Percentiles rank a stretch among this genome's conserved stretches.
Conservation (phyloP, 2,888 invertebrate genomes). For the Lycocerus yunnanus region DNA sequence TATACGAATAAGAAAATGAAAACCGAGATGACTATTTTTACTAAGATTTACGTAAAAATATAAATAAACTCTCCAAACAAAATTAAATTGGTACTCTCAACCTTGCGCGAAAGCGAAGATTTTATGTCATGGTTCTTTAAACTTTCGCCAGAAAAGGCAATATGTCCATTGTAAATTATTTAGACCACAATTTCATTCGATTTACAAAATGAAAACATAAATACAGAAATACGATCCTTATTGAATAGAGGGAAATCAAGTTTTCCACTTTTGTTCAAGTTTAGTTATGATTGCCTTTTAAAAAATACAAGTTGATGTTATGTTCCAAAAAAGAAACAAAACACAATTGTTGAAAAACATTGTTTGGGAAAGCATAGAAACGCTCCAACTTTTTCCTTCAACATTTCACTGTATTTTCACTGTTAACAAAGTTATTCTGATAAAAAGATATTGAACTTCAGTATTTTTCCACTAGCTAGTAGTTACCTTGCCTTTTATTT, state of each 20-base stretch:
- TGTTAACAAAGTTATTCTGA: neutral
- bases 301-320: neutral
- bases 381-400: neutral
- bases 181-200: neutral
- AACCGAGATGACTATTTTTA: neutral
- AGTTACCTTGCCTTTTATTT: neutral
- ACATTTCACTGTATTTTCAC: neutral
- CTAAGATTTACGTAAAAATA: neutral
- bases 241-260: neutral
- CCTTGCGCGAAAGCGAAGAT: no score
- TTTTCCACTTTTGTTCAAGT: neutral
- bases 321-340: neutral
- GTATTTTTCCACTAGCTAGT: neutral
- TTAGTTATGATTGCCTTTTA: neutral
- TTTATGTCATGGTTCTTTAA: neutral
- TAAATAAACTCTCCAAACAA: neutral
- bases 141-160: neutral
- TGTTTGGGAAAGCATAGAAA: neutral
- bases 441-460: neutral
- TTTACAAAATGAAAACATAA: neutral
- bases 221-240: neutral
- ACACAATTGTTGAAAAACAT: neutral
- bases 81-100: neutral
- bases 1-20: constrained; percentile 14
- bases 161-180: neutral